Evolutionary conservation across 1,140 invertebrate species (phyloP), one percentile per base, ranked within the genome.

Genomic region (Formica exsecta): DNA sequence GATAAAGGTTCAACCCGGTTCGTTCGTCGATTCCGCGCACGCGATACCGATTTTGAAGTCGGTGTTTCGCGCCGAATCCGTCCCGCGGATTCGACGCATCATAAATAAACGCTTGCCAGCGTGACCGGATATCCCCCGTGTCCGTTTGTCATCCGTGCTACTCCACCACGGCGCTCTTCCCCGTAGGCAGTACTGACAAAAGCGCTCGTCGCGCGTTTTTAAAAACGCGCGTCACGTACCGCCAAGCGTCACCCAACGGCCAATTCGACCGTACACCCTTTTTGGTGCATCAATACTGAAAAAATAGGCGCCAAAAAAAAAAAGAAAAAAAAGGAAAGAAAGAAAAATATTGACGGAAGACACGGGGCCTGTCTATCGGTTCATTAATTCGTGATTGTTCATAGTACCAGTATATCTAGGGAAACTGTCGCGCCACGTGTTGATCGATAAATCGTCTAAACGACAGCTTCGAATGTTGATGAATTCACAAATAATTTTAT

Each of bases 51-150:
- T 89, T 85, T 51, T 16, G 88, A 89, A 86, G 76, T n/a, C 41
- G 76, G 64, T 71, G 59, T 77, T 89, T 86, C 75, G 79, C 85
- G 87, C 48, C 85, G 85, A 89, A 89, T 75, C 85, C 87, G 87
- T 81, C 76, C 86, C 84, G 75, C n/a, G 85, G 32, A 32, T 32
- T 32, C 77, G 73, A 54, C 61, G 86, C 86, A 86, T 90, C 86
- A 88, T 90, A 90, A 90, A 90, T 90, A 90, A 90, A 90, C 86
- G 89, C 65, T 90, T 86, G 89, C 89, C 81, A 86, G 64, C 74
- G 79, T 74, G 54, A 29, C 86, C 89, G 89, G 89, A 90, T 90
- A 90, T 83, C 89, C 86, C 76, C 51, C 65, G 76, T 86, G 81
- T 88, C 89, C 76, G 89, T 90, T 90, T 90, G 81, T 90, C 89